Conservation (phyloP, 2,888 invertebrate genomes). For the Spatulosminthurus flaviceps region DNA sequence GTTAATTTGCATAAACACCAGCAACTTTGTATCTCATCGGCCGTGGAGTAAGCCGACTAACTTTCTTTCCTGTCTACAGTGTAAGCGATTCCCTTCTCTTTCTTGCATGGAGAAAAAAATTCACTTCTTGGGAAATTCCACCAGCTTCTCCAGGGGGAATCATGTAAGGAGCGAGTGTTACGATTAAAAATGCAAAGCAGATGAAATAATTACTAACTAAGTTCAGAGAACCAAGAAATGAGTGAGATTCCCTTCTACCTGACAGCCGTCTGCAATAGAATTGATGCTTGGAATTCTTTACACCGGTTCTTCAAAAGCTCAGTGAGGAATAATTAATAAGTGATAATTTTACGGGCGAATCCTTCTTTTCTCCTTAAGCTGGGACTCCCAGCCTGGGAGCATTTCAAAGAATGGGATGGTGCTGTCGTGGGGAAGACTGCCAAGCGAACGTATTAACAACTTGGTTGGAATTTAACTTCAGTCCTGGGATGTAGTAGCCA, state of each 20-base stretch:
- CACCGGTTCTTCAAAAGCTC: background rate
- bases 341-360: background rate
- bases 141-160: background rate
- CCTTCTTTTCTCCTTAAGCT: too few relatives aligned
- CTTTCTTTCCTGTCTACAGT: background rate
- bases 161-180: background rate
- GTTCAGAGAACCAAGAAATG: background rate
- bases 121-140: too few relatives aligned
- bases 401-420: too few relatives aligned
- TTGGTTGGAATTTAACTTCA: too few relatives aligned
- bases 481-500: background rate
- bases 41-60: background rate
- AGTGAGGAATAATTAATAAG: background rate
- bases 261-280: background rate
- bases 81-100: background rate
- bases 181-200: constrained; percentile 12
- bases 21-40: background rate
- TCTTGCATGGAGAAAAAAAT: too few relatives aligned
- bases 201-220: background rate
- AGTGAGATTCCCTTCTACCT: background rate
- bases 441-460: background rate
- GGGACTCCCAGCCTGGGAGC: too few relatives aligned
- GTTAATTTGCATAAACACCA: constrained; percentile 8
- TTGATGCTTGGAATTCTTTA: background rate
- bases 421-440: background rate